Conservation (phyloP, 1,140 invertebrate species). For the Ditylenchus dipsaci region DNA sequence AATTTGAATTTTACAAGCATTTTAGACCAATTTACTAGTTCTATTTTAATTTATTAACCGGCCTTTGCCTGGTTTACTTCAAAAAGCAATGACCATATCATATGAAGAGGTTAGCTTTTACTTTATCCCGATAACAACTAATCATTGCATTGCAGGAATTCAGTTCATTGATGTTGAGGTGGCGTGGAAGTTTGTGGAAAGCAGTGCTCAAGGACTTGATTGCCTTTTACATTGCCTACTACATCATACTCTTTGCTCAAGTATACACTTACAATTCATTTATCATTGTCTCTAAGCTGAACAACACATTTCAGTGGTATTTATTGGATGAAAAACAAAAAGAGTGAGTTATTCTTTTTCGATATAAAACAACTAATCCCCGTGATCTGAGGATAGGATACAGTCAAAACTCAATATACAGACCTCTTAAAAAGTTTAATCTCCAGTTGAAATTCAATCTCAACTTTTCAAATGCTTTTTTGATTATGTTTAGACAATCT, state of each 20-base stretch:
- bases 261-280: constrained; percentile 31
- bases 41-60: too few species aligned
- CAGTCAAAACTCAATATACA: too few species aligned
- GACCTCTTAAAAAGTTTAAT: too few species aligned
- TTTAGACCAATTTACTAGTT: too few species aligned
- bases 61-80: too few species aligned
- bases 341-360: constrained; percentile 19
- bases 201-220: constrained; percentile 57
- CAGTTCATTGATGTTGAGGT: constrained; percentile 55
- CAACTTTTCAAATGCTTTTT: too few species aligned
- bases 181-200: constrained; percentile 57
- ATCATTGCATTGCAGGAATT: constrained; percentile 41
- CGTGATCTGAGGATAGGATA: too few species aligned
- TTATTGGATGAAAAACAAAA: constrained; percentile 57
- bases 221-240: constrained; percentile 56
- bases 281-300: constrained; percentile 3
- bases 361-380: too few species aligned
- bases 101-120: constrained; percentile 30
- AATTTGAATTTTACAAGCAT: too few species aligned
- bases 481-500: too few species aligned
- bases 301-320: constrained; percentile 52
- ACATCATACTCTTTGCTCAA: constrained; percentile 56
- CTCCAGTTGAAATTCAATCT: too few species aligned
- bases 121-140: neutral
- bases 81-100: constrained; percentile 27